These are phyloP conservation scores for Dryococelus australis DNA, from an alignment of 2,888 invertebrate species.

Conservation along the genomic window DNA sequence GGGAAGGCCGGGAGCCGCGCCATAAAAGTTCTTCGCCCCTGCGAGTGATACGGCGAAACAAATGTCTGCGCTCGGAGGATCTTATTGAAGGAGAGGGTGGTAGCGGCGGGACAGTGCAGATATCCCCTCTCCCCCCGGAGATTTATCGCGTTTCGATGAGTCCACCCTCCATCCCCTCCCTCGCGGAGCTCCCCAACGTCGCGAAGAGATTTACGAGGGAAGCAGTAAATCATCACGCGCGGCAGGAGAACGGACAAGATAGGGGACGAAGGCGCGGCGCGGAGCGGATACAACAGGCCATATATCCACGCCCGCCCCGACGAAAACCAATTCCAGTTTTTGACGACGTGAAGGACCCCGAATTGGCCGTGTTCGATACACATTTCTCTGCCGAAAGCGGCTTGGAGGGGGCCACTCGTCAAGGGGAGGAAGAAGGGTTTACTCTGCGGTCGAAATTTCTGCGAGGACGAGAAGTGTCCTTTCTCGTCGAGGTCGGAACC, in stretches of 20 bases:
- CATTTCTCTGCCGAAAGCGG: background rate
- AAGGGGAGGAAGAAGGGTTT: background rate
- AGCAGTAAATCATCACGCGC: conserved; percentile 4
- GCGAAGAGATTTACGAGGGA: background rate
- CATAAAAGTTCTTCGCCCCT: background rate
- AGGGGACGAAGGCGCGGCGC: background rate
- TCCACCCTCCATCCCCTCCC: background rate
- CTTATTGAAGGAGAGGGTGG: conserved; percentile 11
- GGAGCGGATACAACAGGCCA: background rate
- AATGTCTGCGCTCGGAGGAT: background rate
- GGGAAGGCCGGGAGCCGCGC: background rate
- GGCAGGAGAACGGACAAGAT: background rate
- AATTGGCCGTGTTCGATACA: background rate
- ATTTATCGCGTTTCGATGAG: conserved; percentile 9
- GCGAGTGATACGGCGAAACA: background rate
- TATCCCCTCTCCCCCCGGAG: background rate
- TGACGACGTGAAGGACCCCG: background rate
- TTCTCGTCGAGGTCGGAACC: background rate
- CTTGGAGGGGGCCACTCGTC: background rate
- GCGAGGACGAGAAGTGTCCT: background rate
- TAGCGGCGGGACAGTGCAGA: background rate
- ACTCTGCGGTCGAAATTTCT: background rate
- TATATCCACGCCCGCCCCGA: conserved; percentile 16
- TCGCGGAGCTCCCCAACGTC: background rate
- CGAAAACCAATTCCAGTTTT: conserved; percentile 16